These are phyloP conservation scores for Ptilorrhoa leucosticta DNA, from an alignment of 2,113 vertebrate species.

Conservation along the genomic window DNA sequence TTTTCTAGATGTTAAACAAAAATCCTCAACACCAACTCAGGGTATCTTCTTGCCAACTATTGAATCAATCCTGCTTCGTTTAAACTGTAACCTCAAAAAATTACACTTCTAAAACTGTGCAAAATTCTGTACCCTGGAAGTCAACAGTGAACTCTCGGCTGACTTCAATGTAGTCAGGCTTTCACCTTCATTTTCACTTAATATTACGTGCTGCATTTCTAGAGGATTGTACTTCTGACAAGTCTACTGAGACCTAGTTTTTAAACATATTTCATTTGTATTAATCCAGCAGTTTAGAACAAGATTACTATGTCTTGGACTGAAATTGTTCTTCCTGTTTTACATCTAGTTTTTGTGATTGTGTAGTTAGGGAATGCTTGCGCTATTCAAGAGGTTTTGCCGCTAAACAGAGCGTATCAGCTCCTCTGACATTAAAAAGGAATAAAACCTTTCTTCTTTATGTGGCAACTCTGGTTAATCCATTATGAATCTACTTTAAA, in stretches of 20 bases:
- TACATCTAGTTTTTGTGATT: background rate
- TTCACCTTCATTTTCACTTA: background rate
- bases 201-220: background rate
- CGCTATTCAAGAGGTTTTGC: background rate
- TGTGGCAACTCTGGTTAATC: constrained; percentile 37
- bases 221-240: background rate
- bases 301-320: background rate
- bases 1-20: background rate
- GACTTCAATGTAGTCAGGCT: background rate
- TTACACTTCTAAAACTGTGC: background rate
- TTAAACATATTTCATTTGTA: background rate
- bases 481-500: constrained; percentile 4
- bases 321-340: background rate
- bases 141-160: background rate
- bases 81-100: background rate
- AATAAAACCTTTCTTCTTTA: constrained; percentile 34
- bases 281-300: background rate
- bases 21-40: background rate
- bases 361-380: background rate
- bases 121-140: background rate
- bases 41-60: background rate
- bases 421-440: background rate
- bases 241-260: background rate
- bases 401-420: background rate
- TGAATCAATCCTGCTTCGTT: background rate